A percentile compares a stretch with the other conserved stretches of the same genome.
Conservation (phyloP, 2,113 vertebrate genomes). For the Fulica atra region DNA sequence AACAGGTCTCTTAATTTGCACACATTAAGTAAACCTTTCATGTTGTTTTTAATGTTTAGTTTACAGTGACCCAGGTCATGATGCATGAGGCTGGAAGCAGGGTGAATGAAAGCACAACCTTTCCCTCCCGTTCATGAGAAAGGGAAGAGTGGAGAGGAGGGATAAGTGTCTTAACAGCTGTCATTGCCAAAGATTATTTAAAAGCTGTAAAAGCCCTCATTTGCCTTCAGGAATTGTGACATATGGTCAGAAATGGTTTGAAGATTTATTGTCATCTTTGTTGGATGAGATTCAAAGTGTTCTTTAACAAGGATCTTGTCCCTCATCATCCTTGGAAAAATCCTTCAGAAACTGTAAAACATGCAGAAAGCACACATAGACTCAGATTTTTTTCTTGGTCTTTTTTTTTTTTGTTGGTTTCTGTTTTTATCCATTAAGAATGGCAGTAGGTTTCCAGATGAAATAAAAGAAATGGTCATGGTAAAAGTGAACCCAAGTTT, state of each 20-base stretch:
- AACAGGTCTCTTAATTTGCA: constrained; percentile 18
- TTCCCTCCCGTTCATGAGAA: background rate
- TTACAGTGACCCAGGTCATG: background rate
- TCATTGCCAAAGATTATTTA: constrained; percentile 80
- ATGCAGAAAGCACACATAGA: constrained; percentile 22
- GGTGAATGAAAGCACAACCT: constrained; percentile 13
- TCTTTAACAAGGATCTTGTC: constrained; percentile 74
- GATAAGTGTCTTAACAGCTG: constrained; percentile 77
- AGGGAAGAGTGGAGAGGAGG: background rate
- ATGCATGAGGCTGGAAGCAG: background rate
- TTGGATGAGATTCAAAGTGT: constrained; percentile 79
- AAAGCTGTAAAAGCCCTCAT: constrained; percentile 78
- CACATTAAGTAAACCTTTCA: background rate
- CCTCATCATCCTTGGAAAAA: constrained; percentile 78
- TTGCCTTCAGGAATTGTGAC: constrained; percentile 84
- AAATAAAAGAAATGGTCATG: background rate
- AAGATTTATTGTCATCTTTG: constrained; percentile 84
- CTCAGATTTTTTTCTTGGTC: background rate
- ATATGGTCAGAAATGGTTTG: constrained; percentile 84
- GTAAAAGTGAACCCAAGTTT: constrained; percentile 8
- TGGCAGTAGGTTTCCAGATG: background rate
- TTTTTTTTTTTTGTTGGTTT: background rate
- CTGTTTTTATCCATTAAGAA: background rate
- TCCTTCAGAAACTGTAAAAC: constrained; percentile 69
- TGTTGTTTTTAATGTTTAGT: background rate